Conservation (phyloP, 2,888 invertebrate species). For the Loripinus fragilis region DNA sequence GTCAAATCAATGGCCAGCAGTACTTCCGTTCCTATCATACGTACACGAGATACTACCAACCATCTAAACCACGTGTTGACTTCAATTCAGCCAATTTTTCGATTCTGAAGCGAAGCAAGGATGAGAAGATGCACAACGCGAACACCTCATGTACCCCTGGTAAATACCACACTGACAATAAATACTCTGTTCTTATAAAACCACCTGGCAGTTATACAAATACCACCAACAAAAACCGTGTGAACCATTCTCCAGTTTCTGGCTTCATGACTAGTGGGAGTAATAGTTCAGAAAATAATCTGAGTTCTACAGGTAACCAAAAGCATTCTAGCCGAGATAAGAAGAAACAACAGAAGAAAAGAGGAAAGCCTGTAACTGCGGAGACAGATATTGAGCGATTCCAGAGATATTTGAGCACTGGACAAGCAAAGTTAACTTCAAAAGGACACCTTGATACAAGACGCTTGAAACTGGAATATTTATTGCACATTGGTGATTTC, state of each 20-base stretch:
- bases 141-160: no score
- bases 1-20: not conserved
- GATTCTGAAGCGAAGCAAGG: no score
- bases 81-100: no score
- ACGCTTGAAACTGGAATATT: not conserved
- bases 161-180: no score
- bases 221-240: not conserved
- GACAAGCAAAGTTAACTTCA: not conserved
- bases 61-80: no score
- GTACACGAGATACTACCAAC: no score
- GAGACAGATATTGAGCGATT: slow-evolving; percentile 2
- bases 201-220: not conserved
- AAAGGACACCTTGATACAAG: not conserved
- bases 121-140: no score
- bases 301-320: not conserved
- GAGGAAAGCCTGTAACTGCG: no score
- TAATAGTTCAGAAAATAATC: not conserved
- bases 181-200: not conserved
- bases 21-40: no score
- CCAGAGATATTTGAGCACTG: not conserved
- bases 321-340: not conserved
- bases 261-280: not conserved
- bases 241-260: not conserved
- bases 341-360: not conserved
- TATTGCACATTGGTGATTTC: slow-evolving; percentile 9